Base-by-base conservation (phyloP, 2,113 vertebrate species). In the Psilopogon haemacephalus region DNA sequence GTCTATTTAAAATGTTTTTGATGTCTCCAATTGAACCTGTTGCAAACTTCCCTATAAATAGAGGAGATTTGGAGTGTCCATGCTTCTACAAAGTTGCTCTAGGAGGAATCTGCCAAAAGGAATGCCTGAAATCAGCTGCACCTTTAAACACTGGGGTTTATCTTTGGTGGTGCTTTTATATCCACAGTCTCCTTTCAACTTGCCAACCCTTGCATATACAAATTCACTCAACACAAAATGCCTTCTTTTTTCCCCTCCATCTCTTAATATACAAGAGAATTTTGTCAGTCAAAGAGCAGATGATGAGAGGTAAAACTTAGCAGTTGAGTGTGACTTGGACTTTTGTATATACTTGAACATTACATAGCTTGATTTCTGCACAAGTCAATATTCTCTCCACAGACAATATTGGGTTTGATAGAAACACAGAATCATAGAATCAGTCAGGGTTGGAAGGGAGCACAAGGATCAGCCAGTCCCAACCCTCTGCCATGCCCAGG, bases 1-100 rank as follows among this genome's bases (percentile, higher is more conserved):
- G 95, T 97, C 97, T 98, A 94, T 97, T 98, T 97, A 97, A 97
- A 97, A 97, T 97, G 93, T 91, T 97, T 98, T 97, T 97, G 95
- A 98, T 97, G 94, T 97, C 92, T 97, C 86, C 88, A 94, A 65
- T 95, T 97, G 95, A 97, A 96, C 90, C 96, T 97, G 93, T 97
- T 97, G 88, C 69, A 95, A 97, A 77, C 96, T 97, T 97, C 69
- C 94, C 90, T 97, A 91, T 96, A 97, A 83, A 97, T 50, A 97
- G 96, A 95, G 76, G 86, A 96, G 90, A 97, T 97, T 93, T 96
- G 89, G 96, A 84, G 76, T 94, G 83, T 95, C 97, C 95, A 95
- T 95, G 95, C 89, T 76, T 97, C 65, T 95, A 91, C 93, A 97
- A 98, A 97, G 94, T 96, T 89, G 52, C 82, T 80, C 60, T 88